Evolutionary conservation across 2,888 invertebrate genomes (phyloP), one percentile per base, ranked within the genome.

Genomic region (Ectemnius continuus): DNA sequence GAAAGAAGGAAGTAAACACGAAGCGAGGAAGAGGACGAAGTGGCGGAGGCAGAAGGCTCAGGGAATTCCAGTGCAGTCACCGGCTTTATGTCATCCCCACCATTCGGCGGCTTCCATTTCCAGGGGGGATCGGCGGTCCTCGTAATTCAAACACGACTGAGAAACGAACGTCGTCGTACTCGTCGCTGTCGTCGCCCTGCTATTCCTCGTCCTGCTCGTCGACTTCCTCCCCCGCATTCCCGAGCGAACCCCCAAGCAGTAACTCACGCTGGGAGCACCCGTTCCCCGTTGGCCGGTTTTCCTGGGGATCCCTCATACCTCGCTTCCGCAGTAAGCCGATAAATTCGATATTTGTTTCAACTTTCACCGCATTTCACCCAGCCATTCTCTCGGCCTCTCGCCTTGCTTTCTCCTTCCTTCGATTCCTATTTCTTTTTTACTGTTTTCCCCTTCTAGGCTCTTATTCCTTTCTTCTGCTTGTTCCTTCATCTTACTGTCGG

Each of bases 301-400:
- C 73, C 75, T 61, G 36, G 67, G 5, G 61, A 65, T 46, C 16
- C 57, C 64, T 61, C n/a, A 68, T 1, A 52, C 70, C 62, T 18
- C 60, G 64, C 61, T 52, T 62, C 73, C 73, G 64, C 75, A 68
- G 79, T 70, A 69, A 75, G 46, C 84, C 90, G 86, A 90, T 90
- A 90, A 90, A 90, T 90, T 88, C 86, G 88, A 90, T 90, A 90
- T 90, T 82, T 90, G 90, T 90, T 90, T 89, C 86, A 90, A 90
- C 89, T 90, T 89, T 89, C 83, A 83, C 81, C 84, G 84, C 86
- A 85, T 88, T 88, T 88, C 86, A 86, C 79, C 73, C 73, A 52
- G 73, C 56, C 64, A 23, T 69, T 66, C 67, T 59, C 16, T 62
- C 36, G 36, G 8, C 4, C 36, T 36, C 36, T 36, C 36, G 36